These are phyloP conservation scores for Coleophora flavipennella DNA, from an alignment of 2,888 invertebrate genomes.

Conservation along the genomic window DNA sequence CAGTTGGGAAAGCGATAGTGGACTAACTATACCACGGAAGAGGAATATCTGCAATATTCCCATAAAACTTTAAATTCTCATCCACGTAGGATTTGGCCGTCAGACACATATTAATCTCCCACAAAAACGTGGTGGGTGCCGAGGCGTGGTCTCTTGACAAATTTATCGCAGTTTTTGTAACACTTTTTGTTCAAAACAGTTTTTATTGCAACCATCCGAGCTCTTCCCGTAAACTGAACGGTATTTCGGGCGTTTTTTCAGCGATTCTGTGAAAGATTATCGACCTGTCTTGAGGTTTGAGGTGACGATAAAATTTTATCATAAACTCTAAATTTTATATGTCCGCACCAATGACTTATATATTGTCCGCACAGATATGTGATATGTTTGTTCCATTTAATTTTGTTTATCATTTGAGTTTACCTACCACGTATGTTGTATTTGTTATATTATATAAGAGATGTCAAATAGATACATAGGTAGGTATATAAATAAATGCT, in stretches of 20 bases:
- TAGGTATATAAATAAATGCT: too few species aligned
- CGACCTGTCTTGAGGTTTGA: conserved; percentile 23
- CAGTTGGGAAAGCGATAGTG: too few species aligned
- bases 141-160: conserved; percentile 40
- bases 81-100: background rate
- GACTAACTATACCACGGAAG: too few species aligned
- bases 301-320: conserved; percentile 43
- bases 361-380: too few species aligned
- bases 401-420: too few species aligned
- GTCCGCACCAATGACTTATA: too few species aligned
- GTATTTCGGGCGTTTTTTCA: conserved; percentile 26
- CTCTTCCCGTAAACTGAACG: conserved; percentile 23
- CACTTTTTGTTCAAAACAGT: conserved; percentile 17
- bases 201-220: conserved; percentile 1
- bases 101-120: conserved; percentile 7
- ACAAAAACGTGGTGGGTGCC: conserved; percentile 25
- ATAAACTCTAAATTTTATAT: conserved; percentile 14
- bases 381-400: too few species aligned
- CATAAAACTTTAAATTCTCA: too few species aligned
- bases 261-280: conserved; percentile 29
- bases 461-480: too few species aligned
- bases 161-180: conserved; percentile 44
- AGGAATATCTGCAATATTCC: too few species aligned
- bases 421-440: too few species aligned
- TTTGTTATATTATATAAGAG: too few species aligned